Evolutionary conservation across 2,797 vertebrate genomes (phyloP).

Genomic region (Staurois parvus): DNA sequence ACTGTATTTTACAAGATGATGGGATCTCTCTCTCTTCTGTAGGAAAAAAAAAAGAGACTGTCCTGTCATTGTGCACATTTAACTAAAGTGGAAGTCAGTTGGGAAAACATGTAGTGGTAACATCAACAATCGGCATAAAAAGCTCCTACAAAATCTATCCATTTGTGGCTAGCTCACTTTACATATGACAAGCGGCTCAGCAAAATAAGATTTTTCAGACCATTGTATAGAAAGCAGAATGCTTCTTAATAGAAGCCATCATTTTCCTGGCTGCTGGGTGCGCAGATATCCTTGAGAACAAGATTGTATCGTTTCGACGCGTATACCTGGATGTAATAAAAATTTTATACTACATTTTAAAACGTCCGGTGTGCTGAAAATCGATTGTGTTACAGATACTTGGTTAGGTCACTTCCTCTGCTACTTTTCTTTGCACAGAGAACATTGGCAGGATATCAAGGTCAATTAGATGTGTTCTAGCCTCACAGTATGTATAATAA

Average conservation of each 20-base stretch:
- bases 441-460: slow-evolving; percentile 36
- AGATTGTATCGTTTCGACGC: background rate
- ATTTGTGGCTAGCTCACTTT: no score
- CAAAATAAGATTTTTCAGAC: no score
- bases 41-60: no score
- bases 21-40: no score
- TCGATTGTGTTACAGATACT: background rate
- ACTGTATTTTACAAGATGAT: no score
- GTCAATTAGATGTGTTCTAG: slow-evolving; percentile 26
- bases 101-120: no score
- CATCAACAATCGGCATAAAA: no score
- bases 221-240: no score
- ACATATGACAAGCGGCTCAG: no score
- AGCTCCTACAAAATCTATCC: no score
- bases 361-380: background rate
- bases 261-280: background rate
- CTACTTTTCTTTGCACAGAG: background rate
- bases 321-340: background rate
- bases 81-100: no score
- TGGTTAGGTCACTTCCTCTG: background rate
- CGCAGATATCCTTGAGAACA: background rate
- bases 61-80: no score
- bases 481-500: slow-evolving; percentile 25
- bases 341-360: background rate
- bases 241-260: background rate